Base-by-base conservation (phyloP, 2,797 vertebrate species). In the Tarsius wallacei region DNA sequence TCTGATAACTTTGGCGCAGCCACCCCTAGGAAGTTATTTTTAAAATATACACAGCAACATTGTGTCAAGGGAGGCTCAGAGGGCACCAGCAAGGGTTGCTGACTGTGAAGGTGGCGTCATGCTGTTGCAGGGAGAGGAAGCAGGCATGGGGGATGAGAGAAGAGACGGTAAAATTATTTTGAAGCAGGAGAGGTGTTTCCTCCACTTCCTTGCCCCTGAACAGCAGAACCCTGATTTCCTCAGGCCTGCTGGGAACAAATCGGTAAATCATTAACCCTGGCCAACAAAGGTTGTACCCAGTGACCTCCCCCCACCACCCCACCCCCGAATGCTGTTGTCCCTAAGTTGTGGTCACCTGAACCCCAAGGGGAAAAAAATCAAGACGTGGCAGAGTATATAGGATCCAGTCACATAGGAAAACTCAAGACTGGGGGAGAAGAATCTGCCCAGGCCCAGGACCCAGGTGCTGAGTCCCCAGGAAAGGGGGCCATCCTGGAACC, bases 221-320 rank as follows among this genome's bases (percentile, higher is more conserved):
- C 0, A 74, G 81, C 59, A 66, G 87, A 82, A 47, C 28, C 21
- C 93, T 57, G 49, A 5, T 66, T 84, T 93, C 55, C 59, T 80
- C 55, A 4, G 47, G 68, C 64, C 70, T 95, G 86, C 64, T 31
- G n/a, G 66, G 93, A 85, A 51, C 90, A 68, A 15, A 36, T 9
- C 15, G 31, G 85, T 96, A 66, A 97, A 96, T 96, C 89, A 96
- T 96, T 97, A 97, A 97, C 96, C 68, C 42, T 49, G 53, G 61
- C 70, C 84, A 97, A 96, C 82, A 93, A 94, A 63, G 63, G 33
- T 31, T 84, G 71, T 51, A 28, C 95, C 53, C 16, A 57, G 49
- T 89, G 73, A 53, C 71, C 47, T 16, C 70, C 71, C 47, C 26
- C 33, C 47, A 24, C 24, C 31, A 10, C 7, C 0, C 64, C 81